Conservation (phyloP, 2,888 invertebrate genomes). For the Ophioninae sp. region DNA sequence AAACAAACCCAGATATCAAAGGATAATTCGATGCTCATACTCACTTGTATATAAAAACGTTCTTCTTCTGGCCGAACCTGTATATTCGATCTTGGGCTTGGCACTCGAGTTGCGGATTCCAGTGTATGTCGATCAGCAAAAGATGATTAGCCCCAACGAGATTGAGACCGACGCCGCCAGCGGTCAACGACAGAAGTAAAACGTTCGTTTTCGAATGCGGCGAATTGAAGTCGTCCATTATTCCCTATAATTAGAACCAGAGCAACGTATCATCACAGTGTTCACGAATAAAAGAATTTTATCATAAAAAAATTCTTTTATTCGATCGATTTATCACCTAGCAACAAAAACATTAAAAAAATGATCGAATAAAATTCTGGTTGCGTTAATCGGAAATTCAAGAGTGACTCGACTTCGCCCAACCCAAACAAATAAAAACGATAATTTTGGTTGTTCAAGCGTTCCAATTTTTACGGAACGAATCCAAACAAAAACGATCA, state of each 20-base stretch:
- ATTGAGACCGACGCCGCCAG: slow-evolving; percentile 97
- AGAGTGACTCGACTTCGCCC: background rate
- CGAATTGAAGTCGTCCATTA: slow-evolving; percentile 74
- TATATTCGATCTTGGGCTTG: slow-evolving; percentile 86
- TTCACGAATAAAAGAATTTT: no score
- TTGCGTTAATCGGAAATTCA: background rate
- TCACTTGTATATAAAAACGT: slow-evolving; percentile 85
- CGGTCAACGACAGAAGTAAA: slow-evolving; percentile 93
- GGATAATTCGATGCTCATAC: background rate
- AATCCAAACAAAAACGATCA: no score
- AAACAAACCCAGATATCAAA: no score
- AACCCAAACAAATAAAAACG: background rate
- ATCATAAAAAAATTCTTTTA: background rate
- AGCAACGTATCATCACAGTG: background rate
- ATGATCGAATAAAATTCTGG: background rate
- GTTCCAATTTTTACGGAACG: no score
- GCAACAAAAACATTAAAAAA: background rate
- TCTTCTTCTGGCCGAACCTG: slow-evolving; percentile 92
- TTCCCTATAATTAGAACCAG: slow-evolving; percentile 63
- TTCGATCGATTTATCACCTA: background rate
- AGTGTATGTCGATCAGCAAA: slow-evolving; percentile 94
- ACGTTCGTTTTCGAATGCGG: slow-evolving; percentile 80
- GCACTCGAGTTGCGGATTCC: slow-evolving; percentile 97
- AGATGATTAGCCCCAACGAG: slow-evolving; percentile 96
- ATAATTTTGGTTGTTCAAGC: no score